Evolutionary conservation across 2,113 vertebrate species (phyloP), one percentile per base, ranked within the genome.

Genomic region (Ceyx margarethae): DNA sequence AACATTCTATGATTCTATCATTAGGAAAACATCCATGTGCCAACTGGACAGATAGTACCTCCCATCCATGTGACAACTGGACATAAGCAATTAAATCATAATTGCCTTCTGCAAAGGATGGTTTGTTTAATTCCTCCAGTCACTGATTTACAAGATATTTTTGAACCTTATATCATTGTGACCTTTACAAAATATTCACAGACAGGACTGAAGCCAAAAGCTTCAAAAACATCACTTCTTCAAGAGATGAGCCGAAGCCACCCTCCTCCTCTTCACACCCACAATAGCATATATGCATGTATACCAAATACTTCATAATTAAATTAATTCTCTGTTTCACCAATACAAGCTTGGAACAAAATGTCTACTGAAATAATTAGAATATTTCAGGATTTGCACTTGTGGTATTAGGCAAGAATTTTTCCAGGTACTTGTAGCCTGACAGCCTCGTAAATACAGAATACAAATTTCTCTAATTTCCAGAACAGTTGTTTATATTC

Each of bases 81-180:
- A 50, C 60, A 73, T 31, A 85, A 57, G 46, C 50, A 94, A 94
- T 74, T 81, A 88, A 86, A 84, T 19, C 37, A 6, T 75, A 88
- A 86, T 5, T 91, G 67, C 75, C 35, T 91, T 71, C 57, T 81
- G 56, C 53, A 90, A 67, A 43, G 53, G 31, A 84, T 64, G 37
- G 84, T 51, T 61, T 1, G 0, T 60, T 78, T 81, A 83, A 80
- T 71, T 77, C 86, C 48, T 89, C 65, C 26, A 86, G 80, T 56
- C 66, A 81, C 51, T 87, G 90, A 94, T 78, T 91, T 84, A 87
- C 40, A 86, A 78, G 51, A 67, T 78, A 64, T 43, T 83, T 94
- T 72, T 78, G 73, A 84, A 89, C 69, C 33, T 72, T 57, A 15
- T 25, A 78, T 13, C 73, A 20, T 62, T 75, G 57, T 78, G 40